A percentile compares a stretch with the other conserved stretches of the same genome.
Conservation (phyloP, 2,797 vertebrate genomes). For the Sarcoramphus papa region DNA sequence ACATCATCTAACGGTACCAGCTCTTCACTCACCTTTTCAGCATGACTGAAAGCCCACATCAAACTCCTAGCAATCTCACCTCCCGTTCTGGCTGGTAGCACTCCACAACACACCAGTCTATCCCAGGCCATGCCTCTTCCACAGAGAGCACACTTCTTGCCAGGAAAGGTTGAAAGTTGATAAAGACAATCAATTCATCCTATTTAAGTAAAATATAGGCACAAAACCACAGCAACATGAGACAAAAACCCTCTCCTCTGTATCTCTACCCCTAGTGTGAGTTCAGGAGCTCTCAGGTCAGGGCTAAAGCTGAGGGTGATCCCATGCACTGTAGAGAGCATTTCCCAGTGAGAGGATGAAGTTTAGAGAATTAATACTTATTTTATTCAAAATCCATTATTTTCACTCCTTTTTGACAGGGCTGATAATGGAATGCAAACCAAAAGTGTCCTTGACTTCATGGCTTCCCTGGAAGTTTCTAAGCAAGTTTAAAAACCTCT, state of each 20-base stretch:
- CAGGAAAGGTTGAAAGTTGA: neutral
- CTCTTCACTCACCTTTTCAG: neutral
- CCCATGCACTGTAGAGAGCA: neutral
- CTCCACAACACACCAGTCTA: neutral
- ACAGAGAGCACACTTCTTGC: neutral
- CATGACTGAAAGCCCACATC: neutral
- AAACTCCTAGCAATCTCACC: neutral
- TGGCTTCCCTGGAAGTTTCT: neutral
- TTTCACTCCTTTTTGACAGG: neutral
- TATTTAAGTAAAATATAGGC: neutral
- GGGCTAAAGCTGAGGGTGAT: neutral
- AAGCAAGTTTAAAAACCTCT: neutral
- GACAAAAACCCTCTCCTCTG: accelerated
- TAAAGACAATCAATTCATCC: neutral
- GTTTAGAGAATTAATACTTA: neutral
- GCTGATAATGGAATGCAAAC: neutral
- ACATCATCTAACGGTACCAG: neutral
- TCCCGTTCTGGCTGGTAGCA: neutral
- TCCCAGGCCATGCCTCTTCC: neutral
- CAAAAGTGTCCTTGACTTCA: neutral
- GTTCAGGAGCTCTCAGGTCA: neutral
- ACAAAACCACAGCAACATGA: neutral
- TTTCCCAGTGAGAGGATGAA: neutral
- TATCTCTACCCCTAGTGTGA: neutral
- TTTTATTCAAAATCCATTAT: neutral